These are phyloP conservation scores for Semnornis frantzii DNA, from an alignment of 2,113 vertebrate species.

Conservation along the genomic window DNA sequence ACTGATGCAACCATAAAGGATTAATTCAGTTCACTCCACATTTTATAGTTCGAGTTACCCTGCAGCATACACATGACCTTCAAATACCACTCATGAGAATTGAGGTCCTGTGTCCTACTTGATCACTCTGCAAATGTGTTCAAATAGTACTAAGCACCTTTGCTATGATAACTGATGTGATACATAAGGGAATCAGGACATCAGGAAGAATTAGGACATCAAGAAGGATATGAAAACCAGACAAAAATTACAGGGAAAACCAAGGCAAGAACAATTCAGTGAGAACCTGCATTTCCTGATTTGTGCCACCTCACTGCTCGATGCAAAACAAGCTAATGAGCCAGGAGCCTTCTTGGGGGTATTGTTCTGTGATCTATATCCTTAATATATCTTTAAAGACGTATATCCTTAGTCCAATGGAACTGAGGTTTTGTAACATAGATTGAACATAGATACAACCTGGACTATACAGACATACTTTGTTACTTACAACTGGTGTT, in stretches of 20 bases:
- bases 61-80: neutral
- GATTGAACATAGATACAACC: neutral
- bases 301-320: neutral
- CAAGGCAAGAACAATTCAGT: neutral
- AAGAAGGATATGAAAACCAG: neutral
- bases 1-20: neutral
- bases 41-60: neutral
- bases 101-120: neutral
- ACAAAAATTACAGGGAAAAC: neutral
- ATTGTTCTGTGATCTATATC: neutral
- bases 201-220: neutral
- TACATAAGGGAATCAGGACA: neutral
- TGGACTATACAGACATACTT: neutral
- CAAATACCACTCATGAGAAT: accelerated
- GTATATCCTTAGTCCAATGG: neutral
- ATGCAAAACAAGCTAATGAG: neutral
- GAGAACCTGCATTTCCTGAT: neutral
- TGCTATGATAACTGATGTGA: neutral
- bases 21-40: neutral
- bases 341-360: neutral
- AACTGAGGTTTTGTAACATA: neutral
- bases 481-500: neutral
- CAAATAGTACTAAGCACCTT: neutral
- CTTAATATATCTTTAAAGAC: neutral
- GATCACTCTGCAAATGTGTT: neutral